Evolutionary conservation across 2,888 invertebrate species (phyloP), one percentile per base, ranked within the genome.

Genomic region (Mythimna loreyi): DNA sequence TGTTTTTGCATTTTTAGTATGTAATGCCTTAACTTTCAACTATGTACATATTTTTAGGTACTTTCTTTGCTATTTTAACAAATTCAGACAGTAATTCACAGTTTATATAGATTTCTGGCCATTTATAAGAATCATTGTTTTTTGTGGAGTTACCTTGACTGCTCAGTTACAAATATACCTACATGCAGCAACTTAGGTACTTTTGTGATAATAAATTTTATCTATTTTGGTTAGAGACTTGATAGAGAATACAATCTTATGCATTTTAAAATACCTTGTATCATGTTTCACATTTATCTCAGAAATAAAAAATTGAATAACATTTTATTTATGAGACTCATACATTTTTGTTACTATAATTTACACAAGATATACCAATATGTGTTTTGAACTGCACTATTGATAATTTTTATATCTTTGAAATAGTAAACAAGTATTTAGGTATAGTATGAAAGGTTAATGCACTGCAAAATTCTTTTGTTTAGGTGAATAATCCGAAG

Each of bases 381-480:
- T 40, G n/a, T 55, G 30, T 57, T 71, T 58, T 64, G n/a, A 63
- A 64, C 43, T 58, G n/a, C 50, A 28, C 13, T 58, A 28, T 64
- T 71, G 58, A 76, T 76, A 59, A 70, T 70, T 49, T 50, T 45
- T 71, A 59, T 60, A 71, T 50, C 58, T 56, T 56, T 71, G 30
- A 50, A 72, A 65, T 47, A 65, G 59, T 77, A 77, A 75, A 77
- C 65, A 77, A 60, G 33, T 47, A 47, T 52, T 77, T 71, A 77
- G 58, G 66, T 77, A 55, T 47, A 55, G 36, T 64, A 71, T 47
- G 25, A 60, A 40, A 60, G 78, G 78, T 78, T 72, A 78, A 57
- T 33, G 59, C 43, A 61, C 75, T 60, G 45, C 11, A 33, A 50
- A 33, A 61, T 49, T 62, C 59, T 72, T 65, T 72, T 77, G 58